These are phyloP conservation scores for Phortica variegata DNA, from an alignment of 1,140 invertebrate genomes.

Conservation along the genomic window DNA sequence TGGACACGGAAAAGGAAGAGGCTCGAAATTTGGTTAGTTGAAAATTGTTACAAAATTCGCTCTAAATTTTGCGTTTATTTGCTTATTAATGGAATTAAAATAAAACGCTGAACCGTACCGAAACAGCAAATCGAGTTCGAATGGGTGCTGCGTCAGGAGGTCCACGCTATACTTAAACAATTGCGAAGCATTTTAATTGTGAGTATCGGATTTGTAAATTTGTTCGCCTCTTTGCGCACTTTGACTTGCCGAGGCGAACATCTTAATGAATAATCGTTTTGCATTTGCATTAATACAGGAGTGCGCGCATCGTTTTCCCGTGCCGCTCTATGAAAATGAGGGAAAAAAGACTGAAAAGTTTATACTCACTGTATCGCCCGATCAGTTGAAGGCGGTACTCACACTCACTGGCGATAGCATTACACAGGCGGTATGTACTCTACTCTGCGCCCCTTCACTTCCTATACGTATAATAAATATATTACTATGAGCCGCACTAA, in stretches of 20 bases:
- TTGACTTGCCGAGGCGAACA: slow-evolving; percentile 3
- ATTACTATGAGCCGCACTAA: not conserved
- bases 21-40: slow-evolving; percentile 75
- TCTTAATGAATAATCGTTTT: slow-evolving; percentile 13
- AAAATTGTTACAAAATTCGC: no score
- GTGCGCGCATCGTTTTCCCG: slow-evolving; percentile 81
- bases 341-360: slow-evolving; percentile 88
- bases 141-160: slow-evolving; percentile 87
- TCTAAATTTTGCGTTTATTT: slow-evolving; percentile 19
- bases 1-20: slow-evolving; percentile 82
- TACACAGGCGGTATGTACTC: slow-evolving; percentile 75
- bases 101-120: not conserved
- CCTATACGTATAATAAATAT: not conserved
- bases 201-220: slow-evolving; percentile 53
- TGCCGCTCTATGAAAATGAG: slow-evolving; percentile 78
- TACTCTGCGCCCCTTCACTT: not conserved
- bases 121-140: slow-evolving; percentile 88
- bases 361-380: slow-evolving; percentile 77
- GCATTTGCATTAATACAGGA: slow-evolving; percentile 63
- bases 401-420: slow-evolving; percentile 89
- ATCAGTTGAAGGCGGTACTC: slow-evolving; percentile 88
- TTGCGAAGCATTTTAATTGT: slow-evolving; percentile 81
- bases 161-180: slow-evolving; percentile 81
- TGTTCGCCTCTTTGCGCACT: no score
- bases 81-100: slow-evolving; percentile 1